Base-by-base conservation (phyloP, 2,113 vertebrate genomes). In the Thalassoma bifasciatum region DNA sequence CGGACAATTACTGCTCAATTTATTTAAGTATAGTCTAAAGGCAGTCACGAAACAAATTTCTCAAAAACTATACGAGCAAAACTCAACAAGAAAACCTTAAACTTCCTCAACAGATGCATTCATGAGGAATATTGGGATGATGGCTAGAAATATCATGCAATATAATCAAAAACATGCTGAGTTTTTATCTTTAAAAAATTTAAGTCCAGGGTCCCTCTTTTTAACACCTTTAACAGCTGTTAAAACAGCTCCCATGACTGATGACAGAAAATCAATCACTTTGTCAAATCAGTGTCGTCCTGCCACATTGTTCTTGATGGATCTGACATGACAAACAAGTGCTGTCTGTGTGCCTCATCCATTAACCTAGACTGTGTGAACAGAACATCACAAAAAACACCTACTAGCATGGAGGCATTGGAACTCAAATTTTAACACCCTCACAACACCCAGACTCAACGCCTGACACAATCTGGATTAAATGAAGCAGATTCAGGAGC, bases 181-280 rank as follows among this genome's bases (percentile, higher is more conserved):
- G 30, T 69, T 62, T 30, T 47, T 26, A 17, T 21, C 12, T 30
- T 30, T 12, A 49, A 5, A 69, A 63, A 62, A 13, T 19, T 40
- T 30, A 47, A 30, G 17, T 34, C 22, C 11, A n/a, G 11, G 17
- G 1, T 13, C 22, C 6, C 5, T 37, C n/a, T 50, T 59, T 61
- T 22, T 73, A 34, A 67, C 71, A 61, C 71, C 61, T 49, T 81
- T 76, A 75, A 82, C 60, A 53, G 61, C 50, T 22, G 74, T 87
- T 79, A 87, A 77, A 86, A 82, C 66, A 5, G 58, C 13, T 79
- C 44, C 67, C 52, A 30, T 70, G 82, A 72, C 76, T 63, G 85
- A 72, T 81, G 92, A 93, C 87, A 52, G 89, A 70, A 93, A 93
- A 93, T 90, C 92, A 72, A 82, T 93, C 83, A 88, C 88, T 91